These are phyloP conservation scores for Pungitius pungitius DNA, from an alignment of 2,113 vertebrate species.

Conservation along the genomic window DNA sequence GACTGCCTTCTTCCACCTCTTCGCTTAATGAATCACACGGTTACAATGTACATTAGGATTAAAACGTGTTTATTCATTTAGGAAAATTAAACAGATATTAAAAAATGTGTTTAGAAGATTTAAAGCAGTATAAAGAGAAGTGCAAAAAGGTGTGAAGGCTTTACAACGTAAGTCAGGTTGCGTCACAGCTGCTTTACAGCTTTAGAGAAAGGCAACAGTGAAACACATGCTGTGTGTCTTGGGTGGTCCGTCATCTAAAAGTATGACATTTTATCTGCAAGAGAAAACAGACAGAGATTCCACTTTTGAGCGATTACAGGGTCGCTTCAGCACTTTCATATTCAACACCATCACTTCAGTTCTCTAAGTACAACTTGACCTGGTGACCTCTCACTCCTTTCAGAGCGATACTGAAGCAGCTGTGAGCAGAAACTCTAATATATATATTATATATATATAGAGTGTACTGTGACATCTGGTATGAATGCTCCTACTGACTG, in stretches of 20 bases:
- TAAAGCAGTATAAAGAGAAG: conserved; percentile 62
- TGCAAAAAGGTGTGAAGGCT: conserved; percentile 65
- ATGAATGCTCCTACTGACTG: background rate
- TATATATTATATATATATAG: too few species aligned
- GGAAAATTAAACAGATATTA: conserved; percentile 50
- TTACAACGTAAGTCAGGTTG: conserved; percentile 62
- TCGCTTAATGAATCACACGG: conserved; percentile 67
- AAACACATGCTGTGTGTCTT: conserved; percentile 69
- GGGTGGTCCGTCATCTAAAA: conserved; percentile 79
- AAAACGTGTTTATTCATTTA: conserved; percentile 77
- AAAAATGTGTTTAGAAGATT: conserved; percentile 47
- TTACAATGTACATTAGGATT: conserved; percentile 59
- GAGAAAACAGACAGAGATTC: conserved; percentile 74
- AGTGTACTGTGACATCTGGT: background rate
- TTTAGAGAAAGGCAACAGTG: conserved; percentile 71
- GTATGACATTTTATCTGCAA: conserved; percentile 83
- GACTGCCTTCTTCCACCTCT: conserved; percentile 6
- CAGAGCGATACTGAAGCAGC: background rate
- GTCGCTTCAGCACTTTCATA: conserved; percentile 35
- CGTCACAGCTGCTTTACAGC: conserved; percentile 64
- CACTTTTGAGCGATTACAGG: conserved; percentile 64
- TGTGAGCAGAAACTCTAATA: conserved; percentile 29
- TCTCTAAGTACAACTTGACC: background rate
- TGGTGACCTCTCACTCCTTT: background rate
- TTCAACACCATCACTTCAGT: conserved; percentile 9